A percentile compares a stretch with the other conserved stretches of the same genome.
These are phyloP conservation scores for Calonectris borealis DNA, from an alignment of 2,113 vertebrate species.

Conservation along the genomic window DNA sequence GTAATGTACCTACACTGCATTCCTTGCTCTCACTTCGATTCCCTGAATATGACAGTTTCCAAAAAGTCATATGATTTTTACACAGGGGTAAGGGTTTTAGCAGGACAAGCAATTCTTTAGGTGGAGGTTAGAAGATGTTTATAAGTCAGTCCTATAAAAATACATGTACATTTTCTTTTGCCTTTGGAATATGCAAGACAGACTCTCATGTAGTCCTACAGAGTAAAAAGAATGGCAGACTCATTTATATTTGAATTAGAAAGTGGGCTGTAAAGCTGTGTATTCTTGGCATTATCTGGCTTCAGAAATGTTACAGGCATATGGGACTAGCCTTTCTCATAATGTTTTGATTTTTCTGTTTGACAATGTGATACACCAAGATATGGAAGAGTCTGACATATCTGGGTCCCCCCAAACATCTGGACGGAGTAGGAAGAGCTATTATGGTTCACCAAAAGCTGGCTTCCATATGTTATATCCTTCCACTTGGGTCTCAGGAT, in stretches of 20 bases:
- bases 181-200: not conserved
- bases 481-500: not conserved
- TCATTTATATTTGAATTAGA: not conserved
- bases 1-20: not conserved
- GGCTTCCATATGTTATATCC: not conserved
- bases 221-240: not conserved
- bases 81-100: not conserved
- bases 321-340: not conserved
- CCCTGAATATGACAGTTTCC: not conserved
- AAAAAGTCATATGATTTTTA: not conserved
- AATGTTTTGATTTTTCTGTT: not conserved
- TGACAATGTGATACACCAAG: rapidly evolving
- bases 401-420: not conserved
- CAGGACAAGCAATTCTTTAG: not conserved
- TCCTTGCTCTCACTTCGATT: not conserved
- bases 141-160: not conserved
- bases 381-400: not conserved
- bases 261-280: not conserved
- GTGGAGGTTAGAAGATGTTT: not conserved
- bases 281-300: not conserved
- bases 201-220: not conserved
- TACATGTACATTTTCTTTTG: not conserved
- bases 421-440: not conserved
- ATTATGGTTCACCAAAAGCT: not conserved
- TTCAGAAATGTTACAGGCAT: not conserved